A percentile compares a stretch with the other conserved stretches of the same genome.
phyloP scores from a whole-genome alignment of 1,140 invertebrate species.

The Zaprionus ghesquierei region DNA sequence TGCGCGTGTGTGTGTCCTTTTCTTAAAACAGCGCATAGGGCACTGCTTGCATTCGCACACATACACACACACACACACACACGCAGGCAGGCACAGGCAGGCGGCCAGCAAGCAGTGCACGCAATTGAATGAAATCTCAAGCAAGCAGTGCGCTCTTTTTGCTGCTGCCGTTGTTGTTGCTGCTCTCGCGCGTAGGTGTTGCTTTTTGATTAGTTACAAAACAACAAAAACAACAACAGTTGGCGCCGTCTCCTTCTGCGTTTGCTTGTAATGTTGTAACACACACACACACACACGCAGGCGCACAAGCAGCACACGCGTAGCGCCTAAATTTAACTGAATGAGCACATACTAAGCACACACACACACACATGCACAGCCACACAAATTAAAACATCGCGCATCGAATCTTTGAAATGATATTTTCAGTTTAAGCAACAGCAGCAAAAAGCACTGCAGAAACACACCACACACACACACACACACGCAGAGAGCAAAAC shows the following conservation, averaged over 20 bases:
- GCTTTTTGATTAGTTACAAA: too few relatives aligned
- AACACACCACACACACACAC: constrained; percentile 11
- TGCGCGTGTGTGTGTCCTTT: not conserved
- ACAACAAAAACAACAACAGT: too few relatives aligned
- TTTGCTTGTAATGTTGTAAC: not conserved
- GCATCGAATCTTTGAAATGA: constrained; percentile 9
- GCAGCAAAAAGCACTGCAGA: constrained; percentile 19
- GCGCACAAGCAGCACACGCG: constrained; percentile 8
- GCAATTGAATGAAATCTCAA: constrained; percentile 24
- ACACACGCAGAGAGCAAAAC: not conserved
- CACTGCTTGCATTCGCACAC: not conserved
- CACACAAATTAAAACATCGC: constrained; percentile 9
- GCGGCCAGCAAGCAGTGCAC: not conserved
- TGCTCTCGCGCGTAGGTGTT: constrained; percentile 12
- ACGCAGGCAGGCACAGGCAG: not conserved
- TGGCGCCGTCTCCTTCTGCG: not conserved
- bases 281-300: not conserved
- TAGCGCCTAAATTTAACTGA: constrained; percentile 33
- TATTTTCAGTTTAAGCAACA: constrained; percentile 25
- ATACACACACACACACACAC: not conserved
- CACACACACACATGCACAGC: constrained; percentile 12
- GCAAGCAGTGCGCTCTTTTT: not conserved
- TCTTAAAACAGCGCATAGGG: not conserved
- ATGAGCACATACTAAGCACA: constrained; percentile 13
- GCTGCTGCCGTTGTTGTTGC: constrained; percentile 4